Evolutionary conservation across 1,140 invertebrate genomes (phyloP).

Genomic region (Drosophila serrata): DNA sequence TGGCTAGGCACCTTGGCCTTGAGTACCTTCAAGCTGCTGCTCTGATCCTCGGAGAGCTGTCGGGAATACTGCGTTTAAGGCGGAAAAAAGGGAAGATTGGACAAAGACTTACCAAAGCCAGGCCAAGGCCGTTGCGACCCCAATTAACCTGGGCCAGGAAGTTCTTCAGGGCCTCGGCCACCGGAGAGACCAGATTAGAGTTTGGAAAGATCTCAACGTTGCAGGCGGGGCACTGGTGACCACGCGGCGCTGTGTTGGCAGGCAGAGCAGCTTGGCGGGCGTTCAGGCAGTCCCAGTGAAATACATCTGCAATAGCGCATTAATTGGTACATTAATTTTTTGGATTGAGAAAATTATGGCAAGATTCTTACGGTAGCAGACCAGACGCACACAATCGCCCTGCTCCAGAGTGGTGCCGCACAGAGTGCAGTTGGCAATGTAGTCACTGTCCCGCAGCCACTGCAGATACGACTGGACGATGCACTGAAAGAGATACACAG

Average conservation of each 20-base stretch:
- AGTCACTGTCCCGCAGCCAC: constrained; percentile 99
- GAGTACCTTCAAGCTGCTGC: constrained; percentile 50
- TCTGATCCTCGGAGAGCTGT: constrained; percentile 71
- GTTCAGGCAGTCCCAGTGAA: constrained; percentile 84
- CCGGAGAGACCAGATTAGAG: constrained; percentile 80
- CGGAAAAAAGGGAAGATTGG: not conserved
- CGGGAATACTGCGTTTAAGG: not conserved
- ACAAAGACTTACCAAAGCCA: constrained; percentile 67
- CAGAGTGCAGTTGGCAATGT: constrained; percentile 95
- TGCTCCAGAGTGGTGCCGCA: constrained; percentile 92
- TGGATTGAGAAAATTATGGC: not conserved
- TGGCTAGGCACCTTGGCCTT: constrained; percentile 47
- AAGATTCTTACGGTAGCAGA: constrained; percentile 91
- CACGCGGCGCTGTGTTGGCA: constrained; percentile 79
- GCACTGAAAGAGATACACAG: constrained; percentile 89
- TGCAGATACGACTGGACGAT: constrained; percentile 98
- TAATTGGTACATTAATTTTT: not conserved
- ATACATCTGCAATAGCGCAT: constrained; percentile 66
- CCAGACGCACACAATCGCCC: constrained; percentile 94
- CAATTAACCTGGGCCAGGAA: constrained; percentile 77
- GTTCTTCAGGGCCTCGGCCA: constrained; percentile 77
- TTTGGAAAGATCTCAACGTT: constrained; percentile 78
- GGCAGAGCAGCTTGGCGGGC: constrained; percentile 78
- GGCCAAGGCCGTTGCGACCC: constrained; percentile 82
- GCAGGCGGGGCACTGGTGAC: constrained; percentile 79